Conservation (phyloP, 2,888 invertebrate species). For the Portevinia maculata region DNA sequence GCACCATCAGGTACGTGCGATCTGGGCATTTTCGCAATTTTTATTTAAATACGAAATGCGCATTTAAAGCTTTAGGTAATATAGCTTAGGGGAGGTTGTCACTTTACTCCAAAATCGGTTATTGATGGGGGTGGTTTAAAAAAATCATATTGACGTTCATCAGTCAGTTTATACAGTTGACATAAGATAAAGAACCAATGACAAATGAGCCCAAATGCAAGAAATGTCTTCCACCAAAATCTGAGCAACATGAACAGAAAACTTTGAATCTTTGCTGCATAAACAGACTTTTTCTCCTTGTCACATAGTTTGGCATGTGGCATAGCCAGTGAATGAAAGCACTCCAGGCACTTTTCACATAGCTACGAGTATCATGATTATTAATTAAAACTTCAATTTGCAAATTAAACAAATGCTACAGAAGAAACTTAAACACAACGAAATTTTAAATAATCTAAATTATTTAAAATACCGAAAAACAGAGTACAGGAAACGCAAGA, state of each 20-base stretch:
- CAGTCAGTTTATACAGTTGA: too few species aligned
- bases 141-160: too few species aligned
- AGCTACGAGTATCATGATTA: constrained; percentile 15
- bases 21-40: constrained; percentile 23
- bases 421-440: constrained; percentile 9
- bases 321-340: too few species aligned
- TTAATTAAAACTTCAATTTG: constrained; percentile 46
- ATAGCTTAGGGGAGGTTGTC: background rate
- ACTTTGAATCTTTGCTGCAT: too few species aligned
- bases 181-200: too few species aligned
- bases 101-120: background rate
- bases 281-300: too few species aligned
- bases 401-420: constrained; percentile 20
- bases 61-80: constrained; percentile 5
- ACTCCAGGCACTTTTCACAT: too few species aligned
- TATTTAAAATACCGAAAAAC: constrained; percentile 10
- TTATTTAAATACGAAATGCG: constrained; percentile 22
- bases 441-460: constrained; percentile 36
- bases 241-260: too few species aligned
- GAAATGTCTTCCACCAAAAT: too few species aligned
- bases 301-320: too few species aligned
- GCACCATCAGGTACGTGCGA: constrained; percentile 7
- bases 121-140: too few species aligned
- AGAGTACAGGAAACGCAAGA: background rate
- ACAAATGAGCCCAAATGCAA: too few species aligned